phyloP scores from a whole-genome alignment of 2,888 invertebrate genomes.

The Lithophane socia region DNA sequence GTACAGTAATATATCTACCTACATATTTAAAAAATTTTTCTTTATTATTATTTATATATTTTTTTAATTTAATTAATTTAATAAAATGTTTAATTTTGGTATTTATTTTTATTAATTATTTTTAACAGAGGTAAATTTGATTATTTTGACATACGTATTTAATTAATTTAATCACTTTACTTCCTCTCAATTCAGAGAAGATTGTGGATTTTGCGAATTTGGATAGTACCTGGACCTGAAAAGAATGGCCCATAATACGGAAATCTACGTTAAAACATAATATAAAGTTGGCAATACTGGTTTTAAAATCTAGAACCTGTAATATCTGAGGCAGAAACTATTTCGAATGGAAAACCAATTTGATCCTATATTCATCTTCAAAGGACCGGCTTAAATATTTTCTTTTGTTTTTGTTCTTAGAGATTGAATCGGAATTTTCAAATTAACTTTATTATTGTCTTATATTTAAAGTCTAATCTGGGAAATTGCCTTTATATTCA shows the following conservation, averaged over 20 bases:
- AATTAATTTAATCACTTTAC: too few species aligned
- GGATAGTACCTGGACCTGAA: neutral
- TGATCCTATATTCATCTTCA: neutral
- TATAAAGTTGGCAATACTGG: neutral
- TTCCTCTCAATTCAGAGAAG: neutral
- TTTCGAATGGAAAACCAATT: neutral
- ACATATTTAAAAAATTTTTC: neutral
- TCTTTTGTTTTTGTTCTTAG: neutral
- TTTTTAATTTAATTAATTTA: too few species aligned
- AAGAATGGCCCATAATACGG: neutral
- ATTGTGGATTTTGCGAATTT: neutral
- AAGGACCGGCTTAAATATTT: neutral
- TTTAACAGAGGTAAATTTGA: too few species aligned
- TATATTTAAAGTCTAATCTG: neutral
- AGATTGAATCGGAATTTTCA: neutral
- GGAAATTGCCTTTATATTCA: neutral
- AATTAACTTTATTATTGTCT: conserved; percentile 12
- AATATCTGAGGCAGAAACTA: conserved; percentile 19
- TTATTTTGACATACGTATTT: too few species aligned
- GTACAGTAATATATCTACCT: neutral
- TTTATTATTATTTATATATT: too few species aligned
- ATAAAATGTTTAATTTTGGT: too few species aligned
- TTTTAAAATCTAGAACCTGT: conserved; percentile 5
- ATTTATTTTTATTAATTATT: too few species aligned
- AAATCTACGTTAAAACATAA: neutral